These are phyloP conservation scores for Ceratosolen fusciceps DNA, from an alignment of 1,140 invertebrate genomes.

Conservation along the genomic window DNA sequence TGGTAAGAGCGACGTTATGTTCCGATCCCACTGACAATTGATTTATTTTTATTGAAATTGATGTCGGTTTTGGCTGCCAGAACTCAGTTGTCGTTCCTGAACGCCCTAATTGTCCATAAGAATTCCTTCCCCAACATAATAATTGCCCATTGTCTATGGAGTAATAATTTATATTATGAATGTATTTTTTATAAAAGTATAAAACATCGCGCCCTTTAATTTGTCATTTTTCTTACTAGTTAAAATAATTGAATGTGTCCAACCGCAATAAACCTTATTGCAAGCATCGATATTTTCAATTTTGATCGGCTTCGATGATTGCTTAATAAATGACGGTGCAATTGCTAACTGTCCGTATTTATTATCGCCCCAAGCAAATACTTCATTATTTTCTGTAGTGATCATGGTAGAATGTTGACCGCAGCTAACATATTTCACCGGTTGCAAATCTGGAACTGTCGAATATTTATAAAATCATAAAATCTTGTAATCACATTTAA, in stretches of 20 bases:
- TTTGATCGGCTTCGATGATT: conserved; percentile 72
- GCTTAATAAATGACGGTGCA: conserved; percentile 66
- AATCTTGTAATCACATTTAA: too few species aligned
- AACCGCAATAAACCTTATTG: conserved; percentile 75
- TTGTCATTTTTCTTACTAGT: neutral
- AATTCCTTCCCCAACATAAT: conserved; percentile 84
- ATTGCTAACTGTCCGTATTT: conserved; percentile 80
- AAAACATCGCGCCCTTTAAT: neutral
- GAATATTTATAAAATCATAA: neutral
- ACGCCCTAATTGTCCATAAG: conserved; percentile 81
- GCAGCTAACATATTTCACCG: conserved; percentile 75
- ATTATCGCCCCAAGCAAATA: conserved; percentile 82
- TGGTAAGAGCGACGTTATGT: conserved; percentile 78
- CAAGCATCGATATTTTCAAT: conserved; percentile 49
- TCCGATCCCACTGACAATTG: conserved; percentile 82
- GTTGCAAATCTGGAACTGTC: conserved; percentile 71
- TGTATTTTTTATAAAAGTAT: neutral
- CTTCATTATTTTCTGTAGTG: conserved; percentile 72
- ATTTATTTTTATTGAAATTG: conserved; percentile 59
- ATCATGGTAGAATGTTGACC: conserved; percentile 82
- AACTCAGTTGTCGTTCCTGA: conserved; percentile 38
- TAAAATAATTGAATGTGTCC: conserved; percentile 78
- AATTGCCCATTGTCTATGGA: conserved; percentile 68
- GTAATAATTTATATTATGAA: neutral
- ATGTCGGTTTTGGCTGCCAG: conserved; percentile 52